Evolutionary conservation across 2,888 invertebrate genomes (phyloP), one percentile per base, ranked within the genome.

Genomic region (Zelleria hepariella): DNA sequence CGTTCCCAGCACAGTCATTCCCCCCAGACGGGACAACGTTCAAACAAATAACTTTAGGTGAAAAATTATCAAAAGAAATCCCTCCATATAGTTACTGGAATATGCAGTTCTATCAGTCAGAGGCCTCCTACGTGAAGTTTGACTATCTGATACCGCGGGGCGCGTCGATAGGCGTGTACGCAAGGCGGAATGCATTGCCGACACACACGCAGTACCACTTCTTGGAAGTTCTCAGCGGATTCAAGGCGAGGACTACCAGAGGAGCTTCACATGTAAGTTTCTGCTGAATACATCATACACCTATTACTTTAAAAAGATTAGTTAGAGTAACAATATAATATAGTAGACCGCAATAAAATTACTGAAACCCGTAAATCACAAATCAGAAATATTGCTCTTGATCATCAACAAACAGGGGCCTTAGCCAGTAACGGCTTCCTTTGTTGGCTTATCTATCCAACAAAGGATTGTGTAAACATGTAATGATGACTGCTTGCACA

Each of bases 151-250:
- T 97, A 75, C 96, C 96, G 1, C 90, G 96, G 64, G 96, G 96
- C 58, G 96, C 96, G 52, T 96, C 96, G 68, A 95, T 99, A 78
- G 99, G 98, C 51, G 95, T 99, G 18, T 98, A 99, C 77, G 98
- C 97, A 1, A 91, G 98, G 67, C 91, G 97, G 69, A 98, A 98
- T 77, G 96, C 97, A 52, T 89, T 98, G 60, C 99, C 99, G 3
- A 97, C 98, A 2, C 97, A 98, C 74, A 98, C 98, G 27, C 96
- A 98, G 77, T 98, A 98, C 82, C 98, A 99, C 81, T 96, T 98
- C 73, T 92, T 98, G 76, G 97, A 98, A 88, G 95, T 97, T 57
- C 90, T 98, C 59, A 96, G 95, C 74, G 96, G 96, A 62, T 96
- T 96, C 78, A 96, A 95, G 82, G 95, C 94, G 47, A 91, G 96